Conservation (phyloP, 2,113 vertebrate species). For the Osmerus mordax region DNA sequence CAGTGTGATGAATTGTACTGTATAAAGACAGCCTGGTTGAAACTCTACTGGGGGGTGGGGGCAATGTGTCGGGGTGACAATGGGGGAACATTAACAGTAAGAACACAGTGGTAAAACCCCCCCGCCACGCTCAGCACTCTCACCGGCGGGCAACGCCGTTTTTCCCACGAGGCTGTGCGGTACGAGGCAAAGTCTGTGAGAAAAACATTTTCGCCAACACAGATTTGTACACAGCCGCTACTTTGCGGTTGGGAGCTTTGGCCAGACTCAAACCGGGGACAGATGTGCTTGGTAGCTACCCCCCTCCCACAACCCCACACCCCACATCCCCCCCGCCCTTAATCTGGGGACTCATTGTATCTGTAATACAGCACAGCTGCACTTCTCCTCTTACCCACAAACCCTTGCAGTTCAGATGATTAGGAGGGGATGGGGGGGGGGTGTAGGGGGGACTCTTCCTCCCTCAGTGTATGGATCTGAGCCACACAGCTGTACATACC, state of each 20-base stretch:
- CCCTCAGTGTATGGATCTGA: conserved; percentile 40
- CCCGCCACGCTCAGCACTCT: background rate
- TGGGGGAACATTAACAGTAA: no score
- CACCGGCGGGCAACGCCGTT: background rate
- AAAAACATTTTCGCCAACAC: conserved; percentile 63
- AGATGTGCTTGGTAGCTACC: conserved; percentile 64
- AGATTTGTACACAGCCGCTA: conserved; percentile 66
- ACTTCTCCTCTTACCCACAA: conserved; percentile 55
- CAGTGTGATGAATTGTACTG: no score
- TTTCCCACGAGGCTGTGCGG: conserved; percentile 36
- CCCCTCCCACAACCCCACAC: background rate
- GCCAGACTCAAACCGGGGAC: conserved; percentile 68
- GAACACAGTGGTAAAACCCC: background rate
- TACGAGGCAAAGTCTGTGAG: conserved; percentile 58
- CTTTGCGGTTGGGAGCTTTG: conserved; percentile 65
- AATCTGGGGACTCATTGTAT: conserved; percentile 74
- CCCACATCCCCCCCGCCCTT: conserved; percentile 49
- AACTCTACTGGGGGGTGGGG: no score
- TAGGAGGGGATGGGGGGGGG: conserved; percentile 40
- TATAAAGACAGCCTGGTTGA: no score
- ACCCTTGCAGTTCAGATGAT: conserved; percentile 63
- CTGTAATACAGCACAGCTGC: conserved; percentile 73
- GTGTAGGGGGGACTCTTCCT: conserved; percentile 5
- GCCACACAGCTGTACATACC: conserved; percentile 41
- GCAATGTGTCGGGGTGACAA: no score